A percentile compares a stretch with the other conserved stretches of the same genome.
These are phyloP conservation scores for Cottus gobio DNA, from an alignment of 2,113 vertebrate genomes.

Conservation along the genomic window DNA sequence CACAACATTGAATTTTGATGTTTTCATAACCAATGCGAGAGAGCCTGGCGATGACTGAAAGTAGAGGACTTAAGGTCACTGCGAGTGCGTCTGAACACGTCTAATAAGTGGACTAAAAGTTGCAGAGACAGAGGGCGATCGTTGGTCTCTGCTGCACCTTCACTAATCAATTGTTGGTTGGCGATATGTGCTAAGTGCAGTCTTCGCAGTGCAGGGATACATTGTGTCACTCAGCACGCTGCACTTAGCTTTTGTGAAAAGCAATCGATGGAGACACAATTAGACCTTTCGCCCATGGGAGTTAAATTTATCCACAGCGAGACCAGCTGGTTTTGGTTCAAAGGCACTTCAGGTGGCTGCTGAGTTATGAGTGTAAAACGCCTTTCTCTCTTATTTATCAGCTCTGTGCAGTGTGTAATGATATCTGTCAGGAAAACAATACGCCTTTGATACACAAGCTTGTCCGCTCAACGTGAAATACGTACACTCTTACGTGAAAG, in stretches of 20 bases:
- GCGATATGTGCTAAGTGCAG: conserved; percentile 2
- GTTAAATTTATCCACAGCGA: neutral
- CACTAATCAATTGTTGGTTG: neutral
- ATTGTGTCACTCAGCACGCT: neutral
- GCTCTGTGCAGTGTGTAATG: neutral
- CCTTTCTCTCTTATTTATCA: neutral
- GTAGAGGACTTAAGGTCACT: neutral
- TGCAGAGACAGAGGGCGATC: neutral
- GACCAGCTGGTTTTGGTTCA: neutral
- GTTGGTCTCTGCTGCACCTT: neutral
- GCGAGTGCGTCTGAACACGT: neutral
- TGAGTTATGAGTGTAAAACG: neutral
- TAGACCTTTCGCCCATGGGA: neutral
- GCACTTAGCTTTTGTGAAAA: conserved; percentile 25
- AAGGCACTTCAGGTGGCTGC: conserved; percentile 1
- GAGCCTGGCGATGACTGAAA: neutral
- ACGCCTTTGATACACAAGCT: conserved; percentile 11
- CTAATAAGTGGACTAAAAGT: conserved; percentile 3
- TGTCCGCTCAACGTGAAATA: conserved; percentile 13
- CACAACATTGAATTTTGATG: neutral
- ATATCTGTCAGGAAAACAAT: conserved; percentile 8
- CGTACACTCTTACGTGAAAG: neutral
- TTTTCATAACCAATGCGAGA: neutral
- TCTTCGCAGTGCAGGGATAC: neutral
- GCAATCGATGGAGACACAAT: conserved; percentile 14